Evolutionary conservation across 2,797 vertebrate genomes (phyloP).

Genomic region (Channallabes apus): DNA sequence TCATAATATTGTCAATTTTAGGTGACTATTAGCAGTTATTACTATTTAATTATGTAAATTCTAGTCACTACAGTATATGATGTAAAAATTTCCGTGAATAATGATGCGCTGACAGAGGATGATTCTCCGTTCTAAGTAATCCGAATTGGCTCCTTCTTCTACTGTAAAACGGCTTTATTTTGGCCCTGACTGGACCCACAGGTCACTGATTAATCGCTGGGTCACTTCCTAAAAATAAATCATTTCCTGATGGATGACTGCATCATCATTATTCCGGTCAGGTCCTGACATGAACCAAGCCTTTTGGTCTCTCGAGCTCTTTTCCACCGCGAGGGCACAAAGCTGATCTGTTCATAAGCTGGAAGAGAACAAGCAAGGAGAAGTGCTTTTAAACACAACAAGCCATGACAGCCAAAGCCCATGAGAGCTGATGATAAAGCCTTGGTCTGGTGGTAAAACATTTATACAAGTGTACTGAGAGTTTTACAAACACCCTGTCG

Average conservation of each 20-base stretch:
- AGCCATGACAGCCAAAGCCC: constrained; percentile 35
- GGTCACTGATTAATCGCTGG: background rate
- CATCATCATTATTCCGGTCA: constrained; percentile 38
- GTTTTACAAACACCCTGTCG: background rate
- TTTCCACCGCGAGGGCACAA: constrained; percentile 4
- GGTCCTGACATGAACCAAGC: constrained; percentile 32
- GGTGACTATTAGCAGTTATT: no score
- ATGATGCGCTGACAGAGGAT: background rate
- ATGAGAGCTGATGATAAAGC: constrained; percentile 25
- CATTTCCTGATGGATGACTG: constrained; percentile 30
- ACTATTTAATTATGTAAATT: background rate
- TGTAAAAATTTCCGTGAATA: background rate
- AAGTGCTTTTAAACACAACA: constrained; percentile 23
- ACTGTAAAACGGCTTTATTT: background rate
- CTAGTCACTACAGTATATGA: no score
- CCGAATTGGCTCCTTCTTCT: background rate
- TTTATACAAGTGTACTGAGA: background rate
- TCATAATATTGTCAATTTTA: no score
- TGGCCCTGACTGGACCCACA: background rate
- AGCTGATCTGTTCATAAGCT: constrained; percentile 33
- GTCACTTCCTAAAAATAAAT: background rate
- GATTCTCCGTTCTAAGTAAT: background rate
- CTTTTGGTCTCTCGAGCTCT: background rate
- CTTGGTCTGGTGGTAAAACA: background rate
- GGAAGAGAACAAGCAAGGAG: constrained; percentile 12